Conservation (phyloP, 2,797 vertebrate species). For the Rhyacichthys aspro region DNA sequence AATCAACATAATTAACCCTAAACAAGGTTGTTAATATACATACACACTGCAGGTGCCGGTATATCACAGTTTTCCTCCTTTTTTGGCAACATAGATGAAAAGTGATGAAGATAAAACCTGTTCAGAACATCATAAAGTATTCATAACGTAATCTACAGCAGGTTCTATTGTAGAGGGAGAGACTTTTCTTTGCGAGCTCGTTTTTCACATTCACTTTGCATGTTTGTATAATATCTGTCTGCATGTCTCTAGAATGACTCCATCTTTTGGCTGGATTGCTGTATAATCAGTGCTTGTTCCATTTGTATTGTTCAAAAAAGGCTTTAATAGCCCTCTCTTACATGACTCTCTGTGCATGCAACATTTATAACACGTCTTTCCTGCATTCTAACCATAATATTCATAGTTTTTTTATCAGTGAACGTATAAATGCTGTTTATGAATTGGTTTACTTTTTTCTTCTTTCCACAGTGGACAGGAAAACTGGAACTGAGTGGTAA, state of each 20-base stretch:
- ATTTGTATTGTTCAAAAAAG: not conserved
- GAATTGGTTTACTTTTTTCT: not conserved
- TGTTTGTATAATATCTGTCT: no score
- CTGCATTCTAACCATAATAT: not conserved
- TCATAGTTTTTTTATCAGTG: not conserved
- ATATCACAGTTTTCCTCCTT: no score
- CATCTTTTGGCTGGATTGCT: not conserved
- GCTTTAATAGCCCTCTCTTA: not conserved
- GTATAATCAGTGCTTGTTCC: not conserved
- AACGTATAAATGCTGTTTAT: no score
- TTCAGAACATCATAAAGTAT: no score
- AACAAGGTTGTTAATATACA: no score
- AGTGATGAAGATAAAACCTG: no score
- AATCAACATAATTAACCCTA: no score
- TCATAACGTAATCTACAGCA: no score
- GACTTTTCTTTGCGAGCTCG: not conserved
- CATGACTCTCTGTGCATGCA: not conserved
- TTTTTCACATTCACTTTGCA: no score
- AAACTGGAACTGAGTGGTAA: slow-evolving; percentile 79
- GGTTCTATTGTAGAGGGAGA: not conserved
- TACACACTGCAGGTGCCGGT: no score
- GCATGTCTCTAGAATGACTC: no score
- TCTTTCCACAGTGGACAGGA: slow-evolving; percentile 74
- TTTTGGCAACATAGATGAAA: no score
- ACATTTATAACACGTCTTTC: not conserved